These are phyloP conservation scores for Andrena bicolor DNA, from an alignment of 2,888 invertebrate genomes.

Conservation along the genomic window DNA sequence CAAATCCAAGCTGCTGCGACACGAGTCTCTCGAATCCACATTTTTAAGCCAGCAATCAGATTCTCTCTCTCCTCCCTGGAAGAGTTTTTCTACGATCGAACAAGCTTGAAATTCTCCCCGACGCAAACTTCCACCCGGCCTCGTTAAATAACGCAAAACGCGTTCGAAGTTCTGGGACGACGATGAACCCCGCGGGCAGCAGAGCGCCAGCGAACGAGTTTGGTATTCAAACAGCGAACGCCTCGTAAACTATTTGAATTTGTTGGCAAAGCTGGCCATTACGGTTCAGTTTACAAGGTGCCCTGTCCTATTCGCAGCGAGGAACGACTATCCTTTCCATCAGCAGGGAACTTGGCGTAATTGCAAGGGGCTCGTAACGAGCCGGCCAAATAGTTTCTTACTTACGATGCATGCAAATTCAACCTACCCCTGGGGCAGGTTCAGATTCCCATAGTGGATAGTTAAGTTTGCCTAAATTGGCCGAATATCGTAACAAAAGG, in stretches of 20 bases:
- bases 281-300: slow-evolving; percentile 22
- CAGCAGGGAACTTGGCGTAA: neutral
- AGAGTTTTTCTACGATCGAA: neutral
- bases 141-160: neutral
- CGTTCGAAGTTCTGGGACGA: neutral
- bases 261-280: slow-evolving; percentile 36
- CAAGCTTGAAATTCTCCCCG: neutral
- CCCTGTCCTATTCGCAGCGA: neutral
- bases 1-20: too few relatives aligned
- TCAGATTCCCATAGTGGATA: neutral
- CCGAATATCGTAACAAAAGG: neutral
- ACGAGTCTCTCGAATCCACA: neutral
- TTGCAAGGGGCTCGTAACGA: slow-evolving; percentile 13
- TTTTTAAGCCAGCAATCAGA: neutral
- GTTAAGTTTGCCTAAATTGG: neutral
- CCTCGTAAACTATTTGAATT: slow-evolving; percentile 46
- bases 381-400: slow-evolving; percentile 12
- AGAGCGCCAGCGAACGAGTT: slow-evolving; percentile 11
- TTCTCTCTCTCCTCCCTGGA: neutral
- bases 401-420: neutral
- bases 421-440: neutral
- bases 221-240: slow-evolving; percentile 27
- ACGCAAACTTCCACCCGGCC: neutral
- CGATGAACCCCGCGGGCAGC: slow-evolving; percentile 9
- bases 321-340: neutral